Percentiles rank a stretch among this genome's conserved stretches.
phyloP scores from a whole-genome alignment of 2,113 vertebrate genomes.

The Crotalus viridis region DNA sequence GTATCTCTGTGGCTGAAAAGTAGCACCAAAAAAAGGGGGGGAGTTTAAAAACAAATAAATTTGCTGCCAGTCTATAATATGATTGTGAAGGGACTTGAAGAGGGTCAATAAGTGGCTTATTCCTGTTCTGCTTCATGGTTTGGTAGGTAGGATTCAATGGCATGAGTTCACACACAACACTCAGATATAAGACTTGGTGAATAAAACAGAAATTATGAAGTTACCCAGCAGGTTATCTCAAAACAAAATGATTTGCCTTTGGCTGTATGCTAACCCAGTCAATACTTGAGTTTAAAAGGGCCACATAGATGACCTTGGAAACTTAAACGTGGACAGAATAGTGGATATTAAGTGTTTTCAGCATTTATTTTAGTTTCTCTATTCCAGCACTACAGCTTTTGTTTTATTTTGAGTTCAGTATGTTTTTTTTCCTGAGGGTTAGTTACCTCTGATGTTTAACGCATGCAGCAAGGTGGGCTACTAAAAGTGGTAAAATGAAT shows the following conservation, averaged over 20 bases:
- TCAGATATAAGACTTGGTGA: not conserved
- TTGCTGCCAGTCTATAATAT: not conserved
- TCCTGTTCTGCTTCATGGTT: not conserved
- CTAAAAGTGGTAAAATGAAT: not conserved
- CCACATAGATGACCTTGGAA: not conserved
- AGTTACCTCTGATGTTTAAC: not conserved
- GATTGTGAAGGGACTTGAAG: not conserved
- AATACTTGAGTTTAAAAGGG: not conserved
- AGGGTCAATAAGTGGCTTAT: not conserved
- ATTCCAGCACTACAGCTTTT: not conserved
- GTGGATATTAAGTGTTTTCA: not conserved
- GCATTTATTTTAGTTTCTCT: not conserved
- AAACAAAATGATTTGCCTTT: not conserved
- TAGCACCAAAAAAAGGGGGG: not conserved
- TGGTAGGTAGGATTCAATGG: not conserved
- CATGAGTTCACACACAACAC: not conserved
- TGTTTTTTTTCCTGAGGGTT: not conserved
- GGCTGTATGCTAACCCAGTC: not conserved
- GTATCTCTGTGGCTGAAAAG: not conserved
- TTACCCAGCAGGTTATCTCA: not conserved
- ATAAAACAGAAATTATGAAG: not conserved
- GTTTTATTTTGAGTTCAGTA: not conserved
- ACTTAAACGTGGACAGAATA: not conserved
- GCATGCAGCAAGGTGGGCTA: not conserved
- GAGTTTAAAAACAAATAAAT: not conserved